A percentile compares a stretch with the other conserved stretches of the same genome.
Evolutionary conservation across 2,888 invertebrate species (phyloP).

Genomic region (Troglohyphantes excavatus): DNA sequence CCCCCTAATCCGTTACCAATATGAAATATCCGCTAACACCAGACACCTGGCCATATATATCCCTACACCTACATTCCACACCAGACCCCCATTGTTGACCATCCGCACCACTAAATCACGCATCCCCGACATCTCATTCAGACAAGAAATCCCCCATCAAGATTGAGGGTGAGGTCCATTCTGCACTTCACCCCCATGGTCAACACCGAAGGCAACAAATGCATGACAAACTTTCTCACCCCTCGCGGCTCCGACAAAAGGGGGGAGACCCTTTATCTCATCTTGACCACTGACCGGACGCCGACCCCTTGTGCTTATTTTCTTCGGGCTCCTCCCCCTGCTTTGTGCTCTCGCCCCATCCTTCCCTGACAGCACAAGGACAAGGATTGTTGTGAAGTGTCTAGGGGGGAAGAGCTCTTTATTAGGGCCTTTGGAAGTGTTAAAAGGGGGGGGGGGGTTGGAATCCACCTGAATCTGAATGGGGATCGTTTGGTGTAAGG

Average conservation of each 20-base stretch:
- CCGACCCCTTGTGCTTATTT: neutral
- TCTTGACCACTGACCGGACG: conserved; percentile 46
- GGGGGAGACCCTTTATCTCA: conserved; percentile 44
- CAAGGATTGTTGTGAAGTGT: neutral
- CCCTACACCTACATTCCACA: neutral
- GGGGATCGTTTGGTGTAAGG: neutral
- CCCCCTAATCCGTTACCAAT: neutral
- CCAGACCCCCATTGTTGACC: neutral
- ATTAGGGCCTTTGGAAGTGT: conserved; percentile 31
- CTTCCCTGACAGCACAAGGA: conserved; percentile 5
- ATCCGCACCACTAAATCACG: conserved; percentile 39
- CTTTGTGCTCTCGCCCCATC: conserved; percentile 16
- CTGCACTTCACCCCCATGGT: neutral
- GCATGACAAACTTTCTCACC: conserved; percentile 68
- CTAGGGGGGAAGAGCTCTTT: conserved; percentile 24
- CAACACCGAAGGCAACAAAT: conserved; percentile 59
- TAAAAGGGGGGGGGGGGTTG: neutral
- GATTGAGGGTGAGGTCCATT: neutral
- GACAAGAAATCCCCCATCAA: neutral
- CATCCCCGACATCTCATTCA: conserved; percentile 5
- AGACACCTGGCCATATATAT: conserved; percentile 15
- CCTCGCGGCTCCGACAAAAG: conserved; percentile 21
- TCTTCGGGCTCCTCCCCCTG: neutral
- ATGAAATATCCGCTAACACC: neutral
- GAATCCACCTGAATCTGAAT: neutral